Conservation (phyloP, 2,888 invertebrate genomes). For the Eilema griseolum region DNA sequence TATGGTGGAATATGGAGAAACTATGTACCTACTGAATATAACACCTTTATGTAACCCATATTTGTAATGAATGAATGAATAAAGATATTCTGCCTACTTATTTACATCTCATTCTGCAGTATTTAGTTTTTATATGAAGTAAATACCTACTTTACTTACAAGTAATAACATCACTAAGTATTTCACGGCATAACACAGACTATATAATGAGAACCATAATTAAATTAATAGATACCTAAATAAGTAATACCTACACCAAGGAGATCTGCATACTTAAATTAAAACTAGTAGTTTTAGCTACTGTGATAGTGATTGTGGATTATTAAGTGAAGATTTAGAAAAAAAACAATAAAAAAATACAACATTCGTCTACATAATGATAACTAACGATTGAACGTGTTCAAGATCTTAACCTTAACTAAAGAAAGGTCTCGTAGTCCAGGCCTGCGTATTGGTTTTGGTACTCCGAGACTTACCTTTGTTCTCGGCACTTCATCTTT, state of each 20-base stretch:
- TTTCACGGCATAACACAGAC: too few species aligned
- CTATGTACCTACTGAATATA: too few species aligned
- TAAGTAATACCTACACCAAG: neutral
- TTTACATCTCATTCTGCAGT: neutral
- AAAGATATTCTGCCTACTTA: neutral
- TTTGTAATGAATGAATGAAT: too few species aligned
- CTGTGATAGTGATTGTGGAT: neutral
- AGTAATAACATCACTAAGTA: too few species aligned
- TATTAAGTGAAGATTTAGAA: neutral
- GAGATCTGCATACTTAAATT: neutral
- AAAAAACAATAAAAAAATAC: neutral
- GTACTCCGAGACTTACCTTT: slow-evolving; percentile 56
- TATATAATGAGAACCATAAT: too few species aligned
- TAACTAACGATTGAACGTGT: neutral
- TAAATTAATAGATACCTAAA: neutral
- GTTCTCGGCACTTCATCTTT: slow-evolving; percentile 45
- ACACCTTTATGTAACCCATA: too few species aligned
- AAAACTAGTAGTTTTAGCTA: neutral
- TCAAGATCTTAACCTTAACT: neutral
- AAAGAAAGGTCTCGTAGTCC: slow-evolving; percentile 35
- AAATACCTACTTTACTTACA: too few species aligned
- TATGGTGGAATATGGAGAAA: too few species aligned
- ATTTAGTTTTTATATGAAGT: too few species aligned
- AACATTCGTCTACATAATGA: neutral
- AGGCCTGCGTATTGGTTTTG: slow-evolving; percentile 37